Evolutionary conservation across 2,797 vertebrate genomes (phyloP), one percentile per base, ranked within the genome.

Genomic region (Podarcis lilfordi): DNA sequence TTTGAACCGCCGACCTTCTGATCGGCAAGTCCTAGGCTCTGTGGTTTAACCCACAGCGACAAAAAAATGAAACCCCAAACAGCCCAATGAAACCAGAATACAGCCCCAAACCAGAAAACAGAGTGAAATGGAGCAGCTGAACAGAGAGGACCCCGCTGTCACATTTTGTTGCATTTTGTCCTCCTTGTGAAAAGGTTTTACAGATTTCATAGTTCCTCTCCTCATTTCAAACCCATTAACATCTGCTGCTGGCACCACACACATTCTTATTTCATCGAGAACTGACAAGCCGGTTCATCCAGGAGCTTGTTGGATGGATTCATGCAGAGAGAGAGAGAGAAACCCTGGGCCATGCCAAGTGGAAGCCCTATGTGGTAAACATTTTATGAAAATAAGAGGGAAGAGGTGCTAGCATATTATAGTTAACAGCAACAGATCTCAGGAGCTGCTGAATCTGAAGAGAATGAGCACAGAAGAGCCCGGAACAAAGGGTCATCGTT

Each of bases 401-500:
- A 77, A 1, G 19, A 66, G 84, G 9, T 6, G 85, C 13, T 21
- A 80, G 89, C 72, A 9, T 64, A 8, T 19, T 89, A 77, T 40
- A 10, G 79, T 75, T 45, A 91, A 84, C 1, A 83, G 32, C 3
- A 72, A 66, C 7, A 86, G 0, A 29, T 78, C 84, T 55, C 84
- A 50, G 82, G 23, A 61, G 69, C 55, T 79, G 85, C 89, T 25
- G 2, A 91, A 88, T 68, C 74, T 45, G 84, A 90, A 82, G 25
- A 2, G 75, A 89, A 45, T 86, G 40, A 86, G 0, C 11, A 74
- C 9, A 29, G 3, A 5, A 23, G 13, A 83, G 32, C 71, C 6
- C 35, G 82, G 59, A 84, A 79, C 25, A 80, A 92, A 92, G 88
- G 50, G 37, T 91, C 80, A 79, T 29, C 8, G 37, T 40, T 17